Conservation (phyloP, 2,888 invertebrate species). For the Argynnis bischoffii region DNA sequence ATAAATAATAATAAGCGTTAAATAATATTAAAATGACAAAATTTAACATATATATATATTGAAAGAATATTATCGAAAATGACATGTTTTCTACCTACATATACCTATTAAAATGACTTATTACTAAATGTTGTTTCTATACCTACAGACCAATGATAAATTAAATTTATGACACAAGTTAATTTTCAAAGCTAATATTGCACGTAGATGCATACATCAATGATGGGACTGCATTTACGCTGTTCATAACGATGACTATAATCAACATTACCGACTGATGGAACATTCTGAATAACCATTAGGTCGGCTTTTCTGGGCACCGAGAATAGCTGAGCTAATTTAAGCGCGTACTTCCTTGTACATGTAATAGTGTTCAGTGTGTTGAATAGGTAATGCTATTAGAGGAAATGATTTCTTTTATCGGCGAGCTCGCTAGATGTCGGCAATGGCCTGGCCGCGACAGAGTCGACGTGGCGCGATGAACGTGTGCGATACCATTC, state of each 20-base stretch:
- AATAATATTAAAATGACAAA: no score
- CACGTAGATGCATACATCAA: constrained; percentile 62
- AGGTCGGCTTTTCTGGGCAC: constrained; percentile 57
- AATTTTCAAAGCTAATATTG: constrained; percentile 40
- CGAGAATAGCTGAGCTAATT: constrained; percentile 53
- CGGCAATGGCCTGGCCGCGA: constrained; percentile 56
- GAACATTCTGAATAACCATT: constrained; percentile 66
- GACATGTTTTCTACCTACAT: no score
- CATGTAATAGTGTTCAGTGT: constrained; percentile 35
- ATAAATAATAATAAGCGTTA: no score
- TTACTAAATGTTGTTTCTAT: constrained; percentile 7
- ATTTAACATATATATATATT: no score
- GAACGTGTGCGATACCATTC: constrained; percentile 81
- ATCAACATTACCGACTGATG: constrained; percentile 68
- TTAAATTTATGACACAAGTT: constrained; percentile 36
- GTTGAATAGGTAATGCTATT: constrained; percentile 42
- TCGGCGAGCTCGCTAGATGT: constrained; percentile 60
- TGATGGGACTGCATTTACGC: constrained; percentile 53
- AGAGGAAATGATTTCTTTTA: constrained; percentile 58
- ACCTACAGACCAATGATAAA: constrained; percentile 27
- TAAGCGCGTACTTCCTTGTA: constrained; percentile 43
- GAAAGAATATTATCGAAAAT: no score
- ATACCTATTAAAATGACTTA: neutral
- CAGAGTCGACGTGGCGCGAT: constrained; percentile 64
- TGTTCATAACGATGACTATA: constrained; percentile 63